Evolutionary conservation across 2,797 vertebrate genomes (phyloP), one percentile per base, ranked within the genome.

Genomic region (Lepus townsendii): DNA sequence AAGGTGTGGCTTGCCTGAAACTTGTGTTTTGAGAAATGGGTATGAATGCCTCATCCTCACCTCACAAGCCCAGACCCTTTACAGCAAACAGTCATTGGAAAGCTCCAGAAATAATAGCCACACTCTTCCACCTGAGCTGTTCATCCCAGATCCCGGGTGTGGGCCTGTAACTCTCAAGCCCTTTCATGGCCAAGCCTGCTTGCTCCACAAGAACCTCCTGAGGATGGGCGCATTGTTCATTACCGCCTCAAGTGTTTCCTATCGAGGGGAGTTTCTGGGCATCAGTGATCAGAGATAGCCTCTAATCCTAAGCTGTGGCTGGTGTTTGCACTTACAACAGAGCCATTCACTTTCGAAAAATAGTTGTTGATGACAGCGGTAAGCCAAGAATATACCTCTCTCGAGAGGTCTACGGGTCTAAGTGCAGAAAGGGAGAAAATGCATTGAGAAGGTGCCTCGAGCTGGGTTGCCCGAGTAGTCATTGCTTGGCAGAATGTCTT

Each of bases 251-350:
- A 26, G 38, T 54, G 76, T 8, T 12, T 92, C 38, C 3, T 62
- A 42, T 63, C 54, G 4, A 24, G 57, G 38, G 65, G 52, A 84
- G 93, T 83, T 73, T 17, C 75, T 82, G 83, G 4, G 5, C 22
- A 90, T 93, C 79, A 4, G 4, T 62, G n/a, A 85, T 95, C 91
- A 90, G 86, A 82, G 76, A 47, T 30, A 47, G 42, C 73, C 86
- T 27, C 82, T 84, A 35, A 26, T 50, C 80, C 26, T 57, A 7
- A 22, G 52, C n/a, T 75, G 10, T 66, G 50, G 1, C 12, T 35
- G 75, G 71, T 26, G 7, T 50, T 17, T 63, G 71, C 12, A 52
- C 63, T 60, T 71, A 69, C 38, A 62, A 3, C 35, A 38, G 24
- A 84, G 79, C 50, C 42, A 26, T 84, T 63, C 14, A 5, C 22